These are phyloP conservation scores for Beaufortia kweichowensis DNA, from an alignment of 2,113 vertebrate genomes.

Conservation along the genomic window DNA sequence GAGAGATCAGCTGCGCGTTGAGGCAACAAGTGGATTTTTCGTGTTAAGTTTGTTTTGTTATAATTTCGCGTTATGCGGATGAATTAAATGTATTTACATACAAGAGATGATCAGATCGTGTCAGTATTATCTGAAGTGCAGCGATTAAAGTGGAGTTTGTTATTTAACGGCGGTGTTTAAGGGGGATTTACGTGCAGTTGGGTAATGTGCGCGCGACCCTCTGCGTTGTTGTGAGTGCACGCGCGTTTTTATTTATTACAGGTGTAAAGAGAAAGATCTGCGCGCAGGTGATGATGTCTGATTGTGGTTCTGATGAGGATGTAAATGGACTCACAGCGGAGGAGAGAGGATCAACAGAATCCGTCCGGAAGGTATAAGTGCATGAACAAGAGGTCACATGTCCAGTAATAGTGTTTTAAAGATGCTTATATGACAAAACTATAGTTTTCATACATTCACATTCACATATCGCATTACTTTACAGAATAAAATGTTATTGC, in stretches of 20 bases:
- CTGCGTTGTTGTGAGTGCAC: background rate
- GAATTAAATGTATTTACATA: background rate
- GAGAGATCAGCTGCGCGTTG: background rate
- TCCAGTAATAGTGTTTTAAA: too few species aligned
- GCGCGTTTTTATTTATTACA: background rate
- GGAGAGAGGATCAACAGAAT: conserved; percentile 58
- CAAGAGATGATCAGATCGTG: background rate
- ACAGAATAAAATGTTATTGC: background rate
- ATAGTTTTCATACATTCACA: too few species aligned
- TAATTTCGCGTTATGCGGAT: background rate
- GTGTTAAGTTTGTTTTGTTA: background rate
- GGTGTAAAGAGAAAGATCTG: background rate
- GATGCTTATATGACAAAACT: too few species aligned
- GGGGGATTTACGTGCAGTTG: conserved; percentile 9
- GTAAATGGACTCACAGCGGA: conserved; percentile 26
- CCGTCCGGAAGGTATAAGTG: conserved; percentile 70
- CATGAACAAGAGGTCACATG: too few species aligned
- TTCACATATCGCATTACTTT: background rate
- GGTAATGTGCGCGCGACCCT: conserved; percentile 20
- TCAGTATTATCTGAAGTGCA: background rate
- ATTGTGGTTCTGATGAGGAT: conserved; percentile 65
- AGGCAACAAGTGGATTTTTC: conserved; percentile 39
- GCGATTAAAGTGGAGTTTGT: background rate
- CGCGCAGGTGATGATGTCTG: conserved; percentile 55
- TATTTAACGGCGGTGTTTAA: background rate